Evolutionary conservation across 2,888 invertebrate genomes (phyloP).

Genomic region (Hanleya hanleyi): DNA sequence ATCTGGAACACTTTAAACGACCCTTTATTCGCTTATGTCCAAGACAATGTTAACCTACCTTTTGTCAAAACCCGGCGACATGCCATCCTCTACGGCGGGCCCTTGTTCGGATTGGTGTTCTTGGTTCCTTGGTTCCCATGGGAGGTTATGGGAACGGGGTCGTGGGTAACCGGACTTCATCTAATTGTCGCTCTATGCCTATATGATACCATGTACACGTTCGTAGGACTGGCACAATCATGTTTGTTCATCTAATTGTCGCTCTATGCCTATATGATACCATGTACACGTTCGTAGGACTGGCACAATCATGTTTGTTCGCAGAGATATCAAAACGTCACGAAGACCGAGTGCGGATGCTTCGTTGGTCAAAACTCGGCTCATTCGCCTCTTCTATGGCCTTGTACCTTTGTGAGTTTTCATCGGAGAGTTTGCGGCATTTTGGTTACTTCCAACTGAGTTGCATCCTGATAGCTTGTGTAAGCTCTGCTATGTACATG

Average conservation of each 20-base stretch:
- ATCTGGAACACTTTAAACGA: constrained; percentile 74
- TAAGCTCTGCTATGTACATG: constrained; percentile 37
- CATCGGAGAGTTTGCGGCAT: constrained; percentile 56
- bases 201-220: constrained; percentile 71
- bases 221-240: constrained; percentile 67
- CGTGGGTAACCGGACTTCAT: constrained; percentile 66
- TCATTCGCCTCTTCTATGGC: constrained; percentile 35
- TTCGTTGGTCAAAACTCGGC: constrained; percentile 60
- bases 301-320: constrained; percentile 68
- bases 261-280: constrained; percentile 71
- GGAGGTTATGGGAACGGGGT: constrained; percentile 33
- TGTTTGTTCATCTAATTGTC: constrained; percentile 65
- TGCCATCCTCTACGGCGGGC: constrained; percentile 67
- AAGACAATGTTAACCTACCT: constrained; percentile 41
- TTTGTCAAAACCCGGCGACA: constrained; percentile 65
- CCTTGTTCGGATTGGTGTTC: constrained; percentile 63
- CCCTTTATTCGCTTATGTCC: constrained; percentile 71
- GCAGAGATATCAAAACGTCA: constrained; percentile 61
- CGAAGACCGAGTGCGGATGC: constrained; percentile 57
- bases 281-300: constrained; percentile 66
- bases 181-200: constrained; percentile 67
- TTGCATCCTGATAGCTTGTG: constrained; percentile 48
- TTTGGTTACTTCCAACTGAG: constrained; percentile 55
- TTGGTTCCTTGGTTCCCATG: constrained; percentile 71
- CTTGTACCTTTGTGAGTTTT: constrained; percentile 41